phyloP scores from a whole-genome alignment of 1,140 invertebrate genomes.

The Grapholita molesta region DNA sequence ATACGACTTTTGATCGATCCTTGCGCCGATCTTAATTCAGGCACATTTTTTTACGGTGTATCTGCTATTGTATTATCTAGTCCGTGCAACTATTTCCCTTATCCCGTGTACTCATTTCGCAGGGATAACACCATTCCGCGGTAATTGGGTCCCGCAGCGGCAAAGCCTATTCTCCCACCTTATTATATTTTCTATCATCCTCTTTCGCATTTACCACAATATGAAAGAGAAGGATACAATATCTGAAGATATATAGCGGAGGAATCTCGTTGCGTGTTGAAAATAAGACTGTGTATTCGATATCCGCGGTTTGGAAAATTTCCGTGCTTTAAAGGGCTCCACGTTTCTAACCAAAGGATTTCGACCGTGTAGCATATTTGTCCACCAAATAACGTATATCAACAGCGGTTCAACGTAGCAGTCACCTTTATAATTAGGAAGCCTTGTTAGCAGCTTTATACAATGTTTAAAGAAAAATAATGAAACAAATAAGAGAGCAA shows the following conservation, averaged over 20 bases:
- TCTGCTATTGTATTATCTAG: not conserved
- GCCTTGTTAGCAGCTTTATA: too few relatives aligned
- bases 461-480: too few relatives aligned
- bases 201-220: not conserved
- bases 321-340: not conserved
- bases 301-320: not conserved
- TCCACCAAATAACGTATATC: too few relatives aligned
- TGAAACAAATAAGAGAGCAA: too few relatives aligned
- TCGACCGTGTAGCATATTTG: too few relatives aligned
- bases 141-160: conserved; percentile 9
- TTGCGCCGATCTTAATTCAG: too few relatives aligned
- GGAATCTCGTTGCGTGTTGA: not conserved
- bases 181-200: not conserved
- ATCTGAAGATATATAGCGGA: not conserved
- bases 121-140: conserved; percentile 2
- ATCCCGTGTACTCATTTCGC: not conserved
- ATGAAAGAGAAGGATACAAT: not conserved
- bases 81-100: not conserved
- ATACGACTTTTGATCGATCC: too few relatives aligned
- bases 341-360: too few relatives aligned
- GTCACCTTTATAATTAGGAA: too few relatives aligned
- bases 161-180: conserved; percentile 2
- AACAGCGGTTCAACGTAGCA: too few relatives aligned
- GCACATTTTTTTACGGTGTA: too few relatives aligned
- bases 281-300: not conserved